A percentile compares a stretch with the other conserved stretches of the same genome.
These are phyloP conservation scores for Elgaria multicarinata DNA, from an alignment of 2,113 vertebrate genomes.

Conservation along the genomic window DNA sequence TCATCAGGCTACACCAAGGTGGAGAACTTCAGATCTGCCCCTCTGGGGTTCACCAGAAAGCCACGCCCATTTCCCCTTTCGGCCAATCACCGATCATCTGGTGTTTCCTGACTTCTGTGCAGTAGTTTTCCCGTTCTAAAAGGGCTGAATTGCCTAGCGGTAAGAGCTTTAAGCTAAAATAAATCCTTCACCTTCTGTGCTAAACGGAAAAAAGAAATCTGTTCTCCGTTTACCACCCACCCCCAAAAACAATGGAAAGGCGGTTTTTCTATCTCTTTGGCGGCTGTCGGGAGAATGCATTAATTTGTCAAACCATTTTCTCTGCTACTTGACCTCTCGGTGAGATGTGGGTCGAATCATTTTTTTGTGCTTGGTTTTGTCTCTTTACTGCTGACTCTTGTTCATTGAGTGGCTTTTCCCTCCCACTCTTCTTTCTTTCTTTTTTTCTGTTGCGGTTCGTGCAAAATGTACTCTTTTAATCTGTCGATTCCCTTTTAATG, in stretches of 20 bases:
- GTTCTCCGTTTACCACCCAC: background rate
- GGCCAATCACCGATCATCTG: too few species aligned
- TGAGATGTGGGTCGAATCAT: slow-evolving; percentile 24
- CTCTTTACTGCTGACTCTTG: slow-evolving; percentile 29
- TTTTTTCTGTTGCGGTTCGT: background rate
- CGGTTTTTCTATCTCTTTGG: slow-evolving; percentile 18
- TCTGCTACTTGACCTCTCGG: slow-evolving; percentile 40
- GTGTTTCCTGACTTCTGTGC: too few species aligned
- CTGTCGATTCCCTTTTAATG: slow-evolving; percentile 56
- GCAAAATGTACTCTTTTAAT: slow-evolving; percentile 45
- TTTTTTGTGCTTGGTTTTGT: slow-evolving; percentile 18
- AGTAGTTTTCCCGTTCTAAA: too few species aligned
- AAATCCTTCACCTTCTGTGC: background rate
- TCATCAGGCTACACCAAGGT: background rate
- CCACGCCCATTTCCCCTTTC: too few species aligned
- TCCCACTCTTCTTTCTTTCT: background rate
- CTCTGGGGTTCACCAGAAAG: too few species aligned
- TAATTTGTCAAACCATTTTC: slow-evolving; percentile 29
- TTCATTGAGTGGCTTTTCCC: slow-evolving; percentile 36
- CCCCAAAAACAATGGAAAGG: background rate
- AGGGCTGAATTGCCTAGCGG: too few species aligned
- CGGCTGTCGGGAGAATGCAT: slow-evolving; percentile 34
- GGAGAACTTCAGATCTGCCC: too few species aligned
- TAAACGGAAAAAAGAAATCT: too few species aligned
- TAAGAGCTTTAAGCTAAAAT: too few species aligned